phyloP scores from a whole-genome alignment of 2,113 vertebrate species.

The Chaetops frenatus region DNA sequence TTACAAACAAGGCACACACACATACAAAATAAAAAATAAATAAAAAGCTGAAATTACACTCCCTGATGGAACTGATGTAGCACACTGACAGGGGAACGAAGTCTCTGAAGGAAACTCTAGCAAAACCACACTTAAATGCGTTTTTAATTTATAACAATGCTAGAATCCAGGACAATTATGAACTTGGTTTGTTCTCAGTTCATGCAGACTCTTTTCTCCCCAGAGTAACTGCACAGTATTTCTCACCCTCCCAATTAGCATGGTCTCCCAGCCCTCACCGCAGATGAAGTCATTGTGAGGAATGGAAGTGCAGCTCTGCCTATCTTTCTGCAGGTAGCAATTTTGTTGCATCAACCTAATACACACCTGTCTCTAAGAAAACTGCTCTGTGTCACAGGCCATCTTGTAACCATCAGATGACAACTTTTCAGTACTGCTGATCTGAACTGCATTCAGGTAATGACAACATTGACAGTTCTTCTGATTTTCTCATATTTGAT shows the following conservation, averaged over 20 bases:
- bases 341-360: constrained; percentile 29
- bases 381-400: constrained; percentile 4
- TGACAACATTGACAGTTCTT: not conserved
- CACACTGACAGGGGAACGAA: not conserved
- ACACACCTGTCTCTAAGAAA: constrained; percentile 1
- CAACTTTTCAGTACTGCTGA: not conserved
- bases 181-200: not conserved
- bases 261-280: not conserved
- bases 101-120: not conserved
- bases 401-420: not conserved
- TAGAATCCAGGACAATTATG: not conserved
- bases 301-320: not conserved
- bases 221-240: not conserved
- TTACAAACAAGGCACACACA: not conserved
- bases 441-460: not conserved
- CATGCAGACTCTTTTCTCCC: not conserved
- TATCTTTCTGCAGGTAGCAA: constrained; percentile 17
- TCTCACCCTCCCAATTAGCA: not conserved
- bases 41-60: not conserved
- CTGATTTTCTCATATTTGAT: constrained; percentile 10
- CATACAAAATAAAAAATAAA: not conserved
- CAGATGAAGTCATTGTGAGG: not conserved
- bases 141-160: not conserved
- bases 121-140: not conserved
- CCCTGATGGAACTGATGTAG: not conserved